These are phyloP conservation scores for Lontra canadensis DNA, from an alignment of 2,113 vertebrate species.

Conservation along the genomic window DNA sequence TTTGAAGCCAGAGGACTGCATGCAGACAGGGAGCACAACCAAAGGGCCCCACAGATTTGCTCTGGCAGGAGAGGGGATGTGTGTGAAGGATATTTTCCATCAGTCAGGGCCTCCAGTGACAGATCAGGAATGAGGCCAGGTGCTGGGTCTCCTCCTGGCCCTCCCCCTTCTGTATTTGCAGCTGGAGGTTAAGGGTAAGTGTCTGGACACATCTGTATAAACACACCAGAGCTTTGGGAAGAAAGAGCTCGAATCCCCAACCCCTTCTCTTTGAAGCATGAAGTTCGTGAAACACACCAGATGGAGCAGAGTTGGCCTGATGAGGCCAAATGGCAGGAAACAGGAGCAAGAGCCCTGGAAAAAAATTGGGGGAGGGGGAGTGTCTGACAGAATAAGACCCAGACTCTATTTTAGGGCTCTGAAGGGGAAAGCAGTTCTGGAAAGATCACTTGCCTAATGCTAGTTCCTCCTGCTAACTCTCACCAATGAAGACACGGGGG, in stretches of 20 bases:
- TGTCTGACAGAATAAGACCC: background rate
- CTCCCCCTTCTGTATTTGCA: background rate
- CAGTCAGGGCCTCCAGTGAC: no score
- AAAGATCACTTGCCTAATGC: background rate
- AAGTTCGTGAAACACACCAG: background rate
- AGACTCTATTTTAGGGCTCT: background rate
- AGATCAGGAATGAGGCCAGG: background rate
- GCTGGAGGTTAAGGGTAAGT: background rate
- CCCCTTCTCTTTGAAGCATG: background rate
- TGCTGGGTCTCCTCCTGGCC: background rate
- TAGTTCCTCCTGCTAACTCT: background rate
- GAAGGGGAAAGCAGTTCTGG: background rate
- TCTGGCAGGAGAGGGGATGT: background rate
- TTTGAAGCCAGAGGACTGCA: background rate
- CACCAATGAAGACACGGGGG: background rate
- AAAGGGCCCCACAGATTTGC: background rate
- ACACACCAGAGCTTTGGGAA: background rate
- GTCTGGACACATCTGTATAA: background rate
- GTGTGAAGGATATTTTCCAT: background rate
- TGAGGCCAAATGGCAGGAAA: background rate
- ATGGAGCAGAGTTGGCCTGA: background rate
- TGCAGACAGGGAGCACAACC: background rate
- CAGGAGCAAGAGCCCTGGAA: background rate
- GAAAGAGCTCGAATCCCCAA: background rate
- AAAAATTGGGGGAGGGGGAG: background rate